phyloP scores from a whole-genome alignment of 2,113 vertebrate genomes.

The Colossoma macropomum region DNA sequence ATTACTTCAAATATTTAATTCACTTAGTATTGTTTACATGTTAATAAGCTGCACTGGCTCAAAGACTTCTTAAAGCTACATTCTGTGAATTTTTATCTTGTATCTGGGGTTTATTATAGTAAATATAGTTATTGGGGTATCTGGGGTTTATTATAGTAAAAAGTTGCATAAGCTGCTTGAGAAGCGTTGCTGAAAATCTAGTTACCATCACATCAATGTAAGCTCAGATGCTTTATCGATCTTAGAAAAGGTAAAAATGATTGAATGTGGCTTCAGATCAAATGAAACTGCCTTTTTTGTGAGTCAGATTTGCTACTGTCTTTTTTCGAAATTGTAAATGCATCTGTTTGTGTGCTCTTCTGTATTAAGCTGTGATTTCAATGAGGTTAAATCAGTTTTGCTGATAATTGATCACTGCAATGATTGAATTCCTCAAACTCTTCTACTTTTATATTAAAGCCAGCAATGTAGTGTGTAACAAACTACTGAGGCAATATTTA shows the following conservation, averaged over 20 bases:
- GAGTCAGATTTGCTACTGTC: background rate
- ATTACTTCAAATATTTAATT: slow-evolving; percentile 20
- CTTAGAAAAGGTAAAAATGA: background rate
- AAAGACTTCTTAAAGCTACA: background rate
- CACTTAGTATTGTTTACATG: slow-evolving; percentile 19
- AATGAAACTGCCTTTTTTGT: slow-evolving; percentile 1
- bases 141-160: background rate
- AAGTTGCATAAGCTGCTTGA: too few relatives aligned
- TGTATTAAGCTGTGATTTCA: background rate
- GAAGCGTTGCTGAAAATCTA: too few relatives aligned
- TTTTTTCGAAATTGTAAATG: background rate
- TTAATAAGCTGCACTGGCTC: slow-evolving; percentile 25
- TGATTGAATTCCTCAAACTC: too few relatives aligned
- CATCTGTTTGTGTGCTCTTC: background rate
- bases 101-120: background rate
- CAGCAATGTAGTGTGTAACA: too few relatives aligned
- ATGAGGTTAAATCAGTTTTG: too few relatives aligned
- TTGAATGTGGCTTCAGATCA: slow-evolving; percentile 12
- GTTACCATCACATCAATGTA: too few relatives aligned
- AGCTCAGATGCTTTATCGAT: too few relatives aligned
- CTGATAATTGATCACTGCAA: too few relatives aligned
- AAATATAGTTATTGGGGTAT: too few relatives aligned
- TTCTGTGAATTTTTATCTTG: background rate
- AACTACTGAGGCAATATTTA: too few relatives aligned
- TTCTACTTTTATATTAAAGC: too few relatives aligned